A percentile compares a stretch with the other conserved stretches of the same genome.
These are phyloP conservation scores for Microctenopoma steveboyesi DNA, from an alignment of 2,797 vertebrate genomes.

Conservation along the genomic window DNA sequence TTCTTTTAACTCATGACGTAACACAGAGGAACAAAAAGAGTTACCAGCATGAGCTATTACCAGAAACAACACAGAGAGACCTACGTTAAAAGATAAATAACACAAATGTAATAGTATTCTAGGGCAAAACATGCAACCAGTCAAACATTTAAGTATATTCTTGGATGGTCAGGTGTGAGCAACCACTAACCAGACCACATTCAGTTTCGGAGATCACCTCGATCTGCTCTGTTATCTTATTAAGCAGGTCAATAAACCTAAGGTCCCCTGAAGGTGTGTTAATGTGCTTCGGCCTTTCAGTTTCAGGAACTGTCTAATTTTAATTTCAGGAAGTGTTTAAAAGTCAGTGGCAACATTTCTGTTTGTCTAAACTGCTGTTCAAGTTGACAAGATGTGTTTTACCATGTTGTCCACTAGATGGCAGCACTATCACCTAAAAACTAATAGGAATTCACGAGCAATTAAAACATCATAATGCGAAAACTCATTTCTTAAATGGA, in stretches of 20 bases:
- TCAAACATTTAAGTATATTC: neutral
- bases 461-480: neutral
- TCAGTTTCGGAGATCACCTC: neutral
- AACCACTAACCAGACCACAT: slow-evolving; percentile 11
- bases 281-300: neutral
- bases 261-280: neutral
- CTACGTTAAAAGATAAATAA: no score
- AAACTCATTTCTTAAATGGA: neutral
- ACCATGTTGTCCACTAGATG: slow-evolving; percentile 50
- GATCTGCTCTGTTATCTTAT: neutral
- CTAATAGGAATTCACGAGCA: neutral
- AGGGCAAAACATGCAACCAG: no score
- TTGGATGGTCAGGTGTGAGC: neutral
- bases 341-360: neutral
- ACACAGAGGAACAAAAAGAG: neutral
- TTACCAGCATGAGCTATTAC: neutral
- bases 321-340: slow-evolving; percentile 52
- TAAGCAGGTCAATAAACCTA: slow-evolving; percentile 8
- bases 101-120: neutral
- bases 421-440: slow-evolving; percentile 22
- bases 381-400: slow-evolving; percentile 2
- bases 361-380: neutral
- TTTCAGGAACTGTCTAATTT: slow-evolving; percentile 46
- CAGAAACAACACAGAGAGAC: neutral
- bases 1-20: slow-evolving; percentile 6